Base-by-base conservation (phyloP, 2,888 invertebrate genomes). In the Drosophila stalkeri region DNA sequence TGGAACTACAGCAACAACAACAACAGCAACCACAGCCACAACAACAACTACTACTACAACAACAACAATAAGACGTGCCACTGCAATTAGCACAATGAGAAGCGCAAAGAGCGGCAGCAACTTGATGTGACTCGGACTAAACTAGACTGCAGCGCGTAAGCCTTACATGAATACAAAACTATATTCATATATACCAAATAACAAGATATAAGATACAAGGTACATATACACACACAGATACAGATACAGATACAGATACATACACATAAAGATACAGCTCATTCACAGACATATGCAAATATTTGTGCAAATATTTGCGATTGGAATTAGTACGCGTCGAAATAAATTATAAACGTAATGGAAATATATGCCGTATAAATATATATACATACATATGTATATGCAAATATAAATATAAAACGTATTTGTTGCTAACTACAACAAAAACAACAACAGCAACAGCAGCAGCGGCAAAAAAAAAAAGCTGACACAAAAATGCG, bases 291-390 rank as follows among this genome's bases (percentile, higher is more conserved):
- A 54, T 59, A 70, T 68, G 77, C 80, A 82, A 82, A 82, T 70
- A 66, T 59, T 46, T 75, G 80, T 76, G 77, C 80, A 77, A 77
- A 79, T 86, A 83, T 83, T 88, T 83, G 86, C 89, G 62, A 64
- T 64, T 80, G 72, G 75, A 88, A 88, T 88, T 83, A 88, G 89
- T 88, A 86, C 77, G 77, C 77, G 70, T 70, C 83, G 66, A 82
- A 83, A 82, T 70, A 81, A 77, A 74, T 70, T 70, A 81, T 57
- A 67, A 77, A 69, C 71, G 52, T 55, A 57, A 75, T 75, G 75
- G 51, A 64, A 56, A 85, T 63, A 63, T 64, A 59, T 49, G 69
- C 31, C 33, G 27, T 64, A 14, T 18, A 64, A 9, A n/a, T 33
- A 23, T 33, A 27, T 39, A 23, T 31, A 11, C 33, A 33, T 46